Evolutionary conservation across 2,888 invertebrate species (phyloP).

Genomic region (Apamea monoglypha): DNA sequence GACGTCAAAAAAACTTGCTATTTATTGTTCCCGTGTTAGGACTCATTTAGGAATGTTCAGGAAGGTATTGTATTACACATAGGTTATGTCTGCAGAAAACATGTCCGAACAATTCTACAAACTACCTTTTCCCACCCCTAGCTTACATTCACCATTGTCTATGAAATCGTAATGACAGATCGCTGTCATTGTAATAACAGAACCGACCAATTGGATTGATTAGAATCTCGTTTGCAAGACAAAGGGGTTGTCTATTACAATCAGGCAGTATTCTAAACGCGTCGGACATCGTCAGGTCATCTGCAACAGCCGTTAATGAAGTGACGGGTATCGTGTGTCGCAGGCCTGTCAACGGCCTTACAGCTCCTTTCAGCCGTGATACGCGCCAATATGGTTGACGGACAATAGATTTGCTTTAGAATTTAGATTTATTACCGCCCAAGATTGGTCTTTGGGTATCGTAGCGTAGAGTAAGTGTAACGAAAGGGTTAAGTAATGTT

Average conservation of each 20-base stretch:
- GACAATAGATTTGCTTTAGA: not conserved
- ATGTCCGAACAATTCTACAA: not conserved
- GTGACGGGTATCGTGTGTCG: slow-evolving; percentile 63
- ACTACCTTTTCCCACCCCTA: slow-evolving; percentile 33
- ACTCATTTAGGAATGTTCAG: not conserved
- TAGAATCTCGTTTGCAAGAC: slow-evolving; percentile 69
- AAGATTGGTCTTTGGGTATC: not conserved
- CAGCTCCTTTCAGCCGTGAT: slow-evolving; percentile 15
- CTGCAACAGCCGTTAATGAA: slow-evolving; percentile 66
- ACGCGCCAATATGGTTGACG: slow-evolving; percentile 31
- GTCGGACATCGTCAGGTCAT: slow-evolving; percentile 60
- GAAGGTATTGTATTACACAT: not conserved
- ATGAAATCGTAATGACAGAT: slow-evolving; percentile 42
- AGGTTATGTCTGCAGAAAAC: not conserved
- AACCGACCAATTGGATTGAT: slow-evolving; percentile 63
- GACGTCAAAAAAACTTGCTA: not conserved
- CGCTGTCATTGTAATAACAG: slow-evolving; percentile 48
- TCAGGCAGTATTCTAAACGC: slow-evolving; percentile 29
- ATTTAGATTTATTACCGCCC: not conserved
- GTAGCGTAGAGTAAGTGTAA: not conserved
- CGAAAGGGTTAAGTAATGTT: not conserved
- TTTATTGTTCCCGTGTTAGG: not conserved
- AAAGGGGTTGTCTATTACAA: slow-evolving; percentile 57
- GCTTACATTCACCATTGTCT: slow-evolving; percentile 49
- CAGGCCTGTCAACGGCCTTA: slow-evolving; percentile 43